Base-by-base conservation (phyloP, 2,797 vertebrate genomes). In the Enteromius treurensis region DNA sequence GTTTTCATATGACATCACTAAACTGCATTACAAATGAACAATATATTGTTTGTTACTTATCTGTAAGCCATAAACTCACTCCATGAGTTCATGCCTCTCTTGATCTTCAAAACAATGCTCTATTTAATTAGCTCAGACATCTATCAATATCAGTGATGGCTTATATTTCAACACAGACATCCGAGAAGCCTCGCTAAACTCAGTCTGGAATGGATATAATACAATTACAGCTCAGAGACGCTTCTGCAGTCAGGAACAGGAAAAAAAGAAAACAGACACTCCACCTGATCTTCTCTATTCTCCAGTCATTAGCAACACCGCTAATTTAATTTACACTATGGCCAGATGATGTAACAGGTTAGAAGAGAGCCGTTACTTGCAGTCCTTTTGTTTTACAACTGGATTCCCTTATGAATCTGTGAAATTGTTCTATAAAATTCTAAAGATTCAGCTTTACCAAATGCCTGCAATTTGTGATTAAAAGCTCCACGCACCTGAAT, bases 401-500 rank as follows among this genome's bases (percentile, higher is more conserved):
- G 1, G 17, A 19, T 80, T 79, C 55, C 65, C 53, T 2, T 13
- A 45, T 60, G 6, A 80, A 62, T 60, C 23, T 37, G 55, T 49
- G 37, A 21, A 62, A 19, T 19, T 49, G 32, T 65, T 65, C 23
- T 49, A 34, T 34, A 49, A 69, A 45, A 70, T 1, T 14, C 32
- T 40, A 76, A 58, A 76, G 37, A 29, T 73, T 49, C 29, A 51
- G 71, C 21, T 75, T 75, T 55, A 13, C 21, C 40, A 26, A 37
- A 62, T 45, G 23, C 5, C n/a, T 11, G 7, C 55, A 10, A 68
- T 29, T 40, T 49, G 29, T 58, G 49, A 53, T 60, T 55, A 58
- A 69, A n/a, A 78, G 37, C 47, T n/a, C 8, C 26, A 10, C 91
- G 88, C 91, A 99, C 98, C 97, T 99, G 98, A 91, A 99, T 98